These are phyloP conservation scores for Teleiodes luculella DNA, from an alignment of 2,888 invertebrate species.

Conservation along the genomic window DNA sequence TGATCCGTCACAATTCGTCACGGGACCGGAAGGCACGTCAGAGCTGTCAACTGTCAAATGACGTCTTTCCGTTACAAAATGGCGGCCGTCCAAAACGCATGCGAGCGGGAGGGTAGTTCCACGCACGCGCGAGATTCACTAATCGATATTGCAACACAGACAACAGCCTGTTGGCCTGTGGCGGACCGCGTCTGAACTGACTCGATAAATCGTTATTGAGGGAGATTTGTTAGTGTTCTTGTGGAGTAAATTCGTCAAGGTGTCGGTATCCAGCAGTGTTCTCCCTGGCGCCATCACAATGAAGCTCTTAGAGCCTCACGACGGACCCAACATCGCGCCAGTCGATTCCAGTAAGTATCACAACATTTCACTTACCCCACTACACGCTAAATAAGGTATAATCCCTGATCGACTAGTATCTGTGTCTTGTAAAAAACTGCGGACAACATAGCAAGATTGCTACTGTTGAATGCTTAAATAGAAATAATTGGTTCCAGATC, in stretches of 20 bases:
- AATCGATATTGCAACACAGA: slow-evolving; percentile 70
- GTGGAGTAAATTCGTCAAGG: slow-evolving; percentile 53
- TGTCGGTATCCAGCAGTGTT: slow-evolving; percentile 70
- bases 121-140: slow-evolving; percentile 14
- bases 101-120: slow-evolving; percentile 25
- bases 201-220: background rate
- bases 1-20: slow-evolving; percentile 8
- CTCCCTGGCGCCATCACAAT: slow-evolving; percentile 65
- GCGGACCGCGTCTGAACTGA: slow-evolving; percentile 31
- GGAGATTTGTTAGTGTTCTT: slow-evolving; percentile 39
- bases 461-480: too few species aligned
- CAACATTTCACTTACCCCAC: slow-evolving; percentile 8
- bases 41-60: slow-evolving; percentile 61
- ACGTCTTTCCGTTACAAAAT: slow-evolving; percentile 57
- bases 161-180: slow-evolving; percentile 71
- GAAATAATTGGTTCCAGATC: background rate
- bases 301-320: slow-evolving; percentile 74
- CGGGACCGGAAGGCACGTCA: slow-evolving; percentile 28
- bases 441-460: too few species aligned
- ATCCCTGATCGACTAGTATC: too few species aligned
- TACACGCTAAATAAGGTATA: background rate
- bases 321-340: slow-evolving; percentile 80
- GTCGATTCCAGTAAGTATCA: slow-evolving; percentile 69
- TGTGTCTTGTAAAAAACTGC: too few species aligned
- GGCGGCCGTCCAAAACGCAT: slow-evolving; percentile 31